Evolutionary conservation across 2,113 vertebrate genomes (phyloP), one percentile per base, ranked within the genome.

Genomic region (Gallinago jamesoni): DNA sequence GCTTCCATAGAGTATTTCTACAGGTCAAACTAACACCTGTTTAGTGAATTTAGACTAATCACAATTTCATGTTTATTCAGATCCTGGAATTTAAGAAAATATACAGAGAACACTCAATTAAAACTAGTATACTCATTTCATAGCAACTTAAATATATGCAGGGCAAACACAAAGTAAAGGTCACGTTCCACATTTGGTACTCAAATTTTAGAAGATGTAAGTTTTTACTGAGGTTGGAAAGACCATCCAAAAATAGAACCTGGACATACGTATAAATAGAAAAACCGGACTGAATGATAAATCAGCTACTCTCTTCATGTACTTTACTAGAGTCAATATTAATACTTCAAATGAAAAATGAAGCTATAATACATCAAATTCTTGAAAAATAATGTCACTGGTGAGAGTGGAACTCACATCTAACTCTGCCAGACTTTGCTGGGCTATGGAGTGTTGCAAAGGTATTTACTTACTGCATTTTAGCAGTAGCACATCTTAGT

Each of bases 191-290:
- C 76, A 60, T 72, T 68, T 78, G 53, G 52, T 72, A 84, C 56
- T 89, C 76, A 94, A 56, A 75, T 93, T 87, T 84, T 75, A 62
- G 80, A 77, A 89, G 48, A 45, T 23, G 7, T 50, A 69, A 79
- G 45, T 84, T 92, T 96, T 89, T 53, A 70, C 39, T 37, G 30
- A 87, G 52, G 14, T 68, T 94, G 62, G 89, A 96, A 84, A 12
- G 25, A 75, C 41, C 15, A 66, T 83, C n/a, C 33, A 33, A 74
- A 96, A 93, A 90, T 70, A 93, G 64, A 70, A 93, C 8, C 12
- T 37, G 14, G 23, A 86, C 10, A 6, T 57, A 63, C 18, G 33
- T 37, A 66, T 76, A 75, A 94, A 90, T 41, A 93, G 41, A 87
- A 41, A 83, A 81, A 64, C 20, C n/a, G 27, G 25, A 6, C 20